A percentile compares a stretch with the other conserved stretches of the same genome.
phyloP scores from a whole-genome alignment of 2,888 invertebrate genomes.

The Habroteleia sp. region DNA sequence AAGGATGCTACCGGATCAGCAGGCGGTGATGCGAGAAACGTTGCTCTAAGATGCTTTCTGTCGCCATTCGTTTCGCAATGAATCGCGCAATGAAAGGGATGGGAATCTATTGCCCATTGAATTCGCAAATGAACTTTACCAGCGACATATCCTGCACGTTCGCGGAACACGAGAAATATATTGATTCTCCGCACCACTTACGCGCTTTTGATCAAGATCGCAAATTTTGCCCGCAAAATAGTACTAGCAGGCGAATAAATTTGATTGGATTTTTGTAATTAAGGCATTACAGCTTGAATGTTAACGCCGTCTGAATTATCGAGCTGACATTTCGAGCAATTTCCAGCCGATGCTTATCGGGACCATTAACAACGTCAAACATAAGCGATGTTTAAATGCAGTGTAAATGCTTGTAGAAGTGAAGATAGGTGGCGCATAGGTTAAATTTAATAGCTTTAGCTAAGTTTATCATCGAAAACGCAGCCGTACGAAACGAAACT shows the following conservation, averaged over 20 bases:
- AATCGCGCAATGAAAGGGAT: constrained; percentile 34
- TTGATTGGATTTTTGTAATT: constrained; percentile 14
- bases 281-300: constrained; percentile 6
- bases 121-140: constrained; percentile 49
- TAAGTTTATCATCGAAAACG: constrained; percentile 16
- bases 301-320: constrained; percentile 33
- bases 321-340: constrained; percentile 39
- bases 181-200: too few relatives aligned
- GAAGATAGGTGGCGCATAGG: constrained; percentile 31
- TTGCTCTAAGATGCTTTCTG: constrained; percentile 42
- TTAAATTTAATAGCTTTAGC: constrained; percentile 30
- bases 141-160: constrained; percentile 14
- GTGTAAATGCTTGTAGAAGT: constrained; percentile 34
- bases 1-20: constrained; percentile 44
- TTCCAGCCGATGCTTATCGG: constrained; percentile 20
- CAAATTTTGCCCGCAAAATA: not conserved
- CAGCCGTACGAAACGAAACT: constrained; percentile 1
- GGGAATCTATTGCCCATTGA: constrained; percentile 34
- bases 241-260: not conserved
- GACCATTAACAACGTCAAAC: constrained; percentile 26
- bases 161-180: not conserved
- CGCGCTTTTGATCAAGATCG: not conserved
- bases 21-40: constrained; percentile 19
- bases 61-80: constrained; percentile 41
- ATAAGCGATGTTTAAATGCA: constrained; percentile 23